phyloP scores from a whole-genome alignment of 1,140 invertebrate species.

The Pseudobourletiella spinata region DNA sequence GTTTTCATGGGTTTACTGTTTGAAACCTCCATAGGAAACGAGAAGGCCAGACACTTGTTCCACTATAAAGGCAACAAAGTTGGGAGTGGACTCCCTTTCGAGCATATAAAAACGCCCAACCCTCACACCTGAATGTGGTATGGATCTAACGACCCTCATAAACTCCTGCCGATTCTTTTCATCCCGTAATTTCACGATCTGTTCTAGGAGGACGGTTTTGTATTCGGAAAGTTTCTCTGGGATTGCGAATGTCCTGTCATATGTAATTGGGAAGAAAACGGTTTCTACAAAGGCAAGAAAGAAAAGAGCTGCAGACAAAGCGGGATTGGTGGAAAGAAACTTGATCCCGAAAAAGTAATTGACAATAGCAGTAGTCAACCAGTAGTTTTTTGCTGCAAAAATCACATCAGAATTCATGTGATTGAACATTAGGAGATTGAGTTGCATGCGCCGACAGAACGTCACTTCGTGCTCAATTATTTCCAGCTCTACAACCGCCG shows the following conservation, averaged over 20 bases:
- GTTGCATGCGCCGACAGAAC: background rate
- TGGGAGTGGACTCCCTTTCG: background rate
- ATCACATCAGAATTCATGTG: background rate
- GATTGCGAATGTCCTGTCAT: background rate
- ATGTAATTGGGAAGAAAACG: background rate
- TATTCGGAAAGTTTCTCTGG: background rate
- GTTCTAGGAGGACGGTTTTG: background rate
- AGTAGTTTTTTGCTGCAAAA: background rate
- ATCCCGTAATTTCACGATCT: background rate
- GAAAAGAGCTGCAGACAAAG: background rate
- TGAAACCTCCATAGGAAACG: background rate
- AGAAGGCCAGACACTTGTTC: background rate
- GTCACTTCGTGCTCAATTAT: no score
- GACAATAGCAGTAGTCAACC: background rate
- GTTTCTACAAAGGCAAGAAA: background rate
- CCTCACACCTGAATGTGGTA: background rate
- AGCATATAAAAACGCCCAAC: background rate
- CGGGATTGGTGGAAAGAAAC: background rate
- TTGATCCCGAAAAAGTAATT: background rate
- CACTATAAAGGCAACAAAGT: background rate
- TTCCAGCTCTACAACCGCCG: no score
- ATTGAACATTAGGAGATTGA: background rate
- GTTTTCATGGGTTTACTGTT: no score
- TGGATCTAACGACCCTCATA: background rate
- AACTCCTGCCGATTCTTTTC: background rate